phyloP scores from a whole-genome alignment of 2,113 vertebrate genomes.

The Clinocottus analis region DNA sequence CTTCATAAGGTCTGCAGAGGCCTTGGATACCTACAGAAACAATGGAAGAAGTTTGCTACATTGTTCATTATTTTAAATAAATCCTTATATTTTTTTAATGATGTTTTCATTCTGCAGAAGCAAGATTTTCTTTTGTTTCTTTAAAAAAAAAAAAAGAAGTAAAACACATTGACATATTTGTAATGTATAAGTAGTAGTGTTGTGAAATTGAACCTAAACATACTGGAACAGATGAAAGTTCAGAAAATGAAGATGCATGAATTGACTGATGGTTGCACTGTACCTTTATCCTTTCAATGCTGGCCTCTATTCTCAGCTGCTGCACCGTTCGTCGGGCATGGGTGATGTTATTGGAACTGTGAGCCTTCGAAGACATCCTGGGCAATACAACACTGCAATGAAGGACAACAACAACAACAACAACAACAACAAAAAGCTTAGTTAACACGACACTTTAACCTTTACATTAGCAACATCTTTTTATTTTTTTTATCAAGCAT shows the following conservation, averaged over 20 bases:
- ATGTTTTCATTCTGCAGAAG: neutral
- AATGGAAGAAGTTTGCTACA: neutral
- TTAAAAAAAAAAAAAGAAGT: neutral
- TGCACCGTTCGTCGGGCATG: conserved; percentile 91
- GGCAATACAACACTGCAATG: conserved; percentile 54
- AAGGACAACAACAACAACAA: conserved; percentile 23
- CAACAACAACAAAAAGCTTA: too few species aligned
- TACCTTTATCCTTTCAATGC: conserved; percentile 97
- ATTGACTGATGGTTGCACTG: neutral
- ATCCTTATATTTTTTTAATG: neutral
- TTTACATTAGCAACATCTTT: neutral
- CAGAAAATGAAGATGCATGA: neutral
- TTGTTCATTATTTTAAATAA: neutral
- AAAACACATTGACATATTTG: neutral
- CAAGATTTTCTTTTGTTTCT: neutral
- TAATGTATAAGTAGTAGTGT: neutral
- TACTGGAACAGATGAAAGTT: neutral
- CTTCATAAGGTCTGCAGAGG: conserved; percentile 95
- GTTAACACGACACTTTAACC: neutral
- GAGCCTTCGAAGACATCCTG: conserved; percentile 92
- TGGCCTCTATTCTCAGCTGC: conserved; percentile 92
- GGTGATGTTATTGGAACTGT: conserved; percentile 89
- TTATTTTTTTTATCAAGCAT: too few species aligned
- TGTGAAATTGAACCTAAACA: neutral
- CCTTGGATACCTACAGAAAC: conserved; percentile 92